Evolutionary conservation across 2,888 invertebrate species (phyloP).

Genomic region (Drosophila glabriapex): DNA sequence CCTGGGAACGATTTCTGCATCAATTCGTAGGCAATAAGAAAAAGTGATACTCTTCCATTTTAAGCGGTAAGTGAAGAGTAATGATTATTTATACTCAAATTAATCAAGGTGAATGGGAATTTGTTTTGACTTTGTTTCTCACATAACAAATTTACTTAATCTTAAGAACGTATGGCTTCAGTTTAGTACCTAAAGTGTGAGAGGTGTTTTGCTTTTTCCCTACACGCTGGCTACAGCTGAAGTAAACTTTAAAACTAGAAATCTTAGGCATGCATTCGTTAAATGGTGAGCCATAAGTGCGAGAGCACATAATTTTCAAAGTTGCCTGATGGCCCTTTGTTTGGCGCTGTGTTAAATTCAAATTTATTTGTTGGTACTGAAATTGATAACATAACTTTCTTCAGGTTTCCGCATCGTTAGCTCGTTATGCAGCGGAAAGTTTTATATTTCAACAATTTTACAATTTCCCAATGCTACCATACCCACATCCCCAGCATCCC

Average conservation of each 20-base stretch:
- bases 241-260: constrained; percentile 34
- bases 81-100: not conserved
- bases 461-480: constrained; percentile 61
- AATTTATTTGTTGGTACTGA: constrained; percentile 84
- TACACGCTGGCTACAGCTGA: not conserved
- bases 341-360: constrained; percentile 81
- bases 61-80: not conserved
- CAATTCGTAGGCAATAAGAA: not conserved
- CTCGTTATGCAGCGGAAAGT: constrained; percentile 83
- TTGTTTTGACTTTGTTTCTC: not conserved
- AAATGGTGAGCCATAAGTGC: constrained; percentile 32
- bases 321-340: constrained; percentile 48
- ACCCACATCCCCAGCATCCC: not conserved
- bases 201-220: not conserved
- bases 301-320: constrained; percentile 50
- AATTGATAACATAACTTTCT: constrained; percentile 85
- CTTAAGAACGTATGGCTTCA: constrained; percentile 23
- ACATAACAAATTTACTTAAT: constrained; percentile 7
- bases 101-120: not conserved
- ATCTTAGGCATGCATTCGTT: constrained; percentile 15
- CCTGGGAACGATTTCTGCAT: constrained; percentile 18
- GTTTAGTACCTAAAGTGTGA: constrained; percentile 19
- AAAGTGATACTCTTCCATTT: not conserved
- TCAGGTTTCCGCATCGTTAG: constrained; percentile 85
- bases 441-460: constrained; percentile 82